Base-by-base conservation (phyloP, 2,888 invertebrate genomes). In the Chironomus tentans region DNA sequence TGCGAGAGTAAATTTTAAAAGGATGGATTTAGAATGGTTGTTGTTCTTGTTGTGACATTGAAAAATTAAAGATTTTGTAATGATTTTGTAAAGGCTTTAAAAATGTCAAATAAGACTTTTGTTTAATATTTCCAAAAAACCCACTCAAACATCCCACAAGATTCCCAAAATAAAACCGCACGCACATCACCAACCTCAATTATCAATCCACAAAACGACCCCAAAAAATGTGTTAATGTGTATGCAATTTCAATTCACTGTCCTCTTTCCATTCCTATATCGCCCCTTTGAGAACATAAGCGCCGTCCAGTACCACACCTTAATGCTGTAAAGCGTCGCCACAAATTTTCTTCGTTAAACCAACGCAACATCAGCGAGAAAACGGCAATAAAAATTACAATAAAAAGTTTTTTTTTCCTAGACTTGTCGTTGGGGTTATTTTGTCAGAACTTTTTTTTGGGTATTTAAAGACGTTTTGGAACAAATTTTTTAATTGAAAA, bases 351-450 rank as follows among this genome's bases (percentile, higher is more conserved):
- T 65, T 65, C 65, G 18, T 56, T 56, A 15, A 56, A 56, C 38
- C 38, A 38, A 38, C 38, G 38, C 56, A 56, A 65, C 65, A 65
- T 65, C 65, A 24, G 65, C 65, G 65, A 65, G 65, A 65, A 24
- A 24, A 24, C 3, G 65, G 65, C 65, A 65, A 65, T 65, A 65
- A 65, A 65, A 65, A 65, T 65, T 65, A 65, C 65, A 65, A 65
- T 65, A 65, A 65, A 65, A 65, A 65, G 4, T 24, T 24, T 65
- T 65, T 24, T 24, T 38, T 38, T 38, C 38, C 18, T 56, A 56
- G 56, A 18, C 56, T 2, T 7, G 10, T 10, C 2, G 2, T 38
- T 38, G 10, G 7, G 10, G 4, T 38, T 10, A 10, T 10, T 38
- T 38, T 38, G 38, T 7, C 10, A 38, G 38, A 10, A 10, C 10